These are phyloP conservation scores for Tethea ocularis DNA, from an alignment of 2,888 invertebrate species.

Conservation along the genomic window DNA sequence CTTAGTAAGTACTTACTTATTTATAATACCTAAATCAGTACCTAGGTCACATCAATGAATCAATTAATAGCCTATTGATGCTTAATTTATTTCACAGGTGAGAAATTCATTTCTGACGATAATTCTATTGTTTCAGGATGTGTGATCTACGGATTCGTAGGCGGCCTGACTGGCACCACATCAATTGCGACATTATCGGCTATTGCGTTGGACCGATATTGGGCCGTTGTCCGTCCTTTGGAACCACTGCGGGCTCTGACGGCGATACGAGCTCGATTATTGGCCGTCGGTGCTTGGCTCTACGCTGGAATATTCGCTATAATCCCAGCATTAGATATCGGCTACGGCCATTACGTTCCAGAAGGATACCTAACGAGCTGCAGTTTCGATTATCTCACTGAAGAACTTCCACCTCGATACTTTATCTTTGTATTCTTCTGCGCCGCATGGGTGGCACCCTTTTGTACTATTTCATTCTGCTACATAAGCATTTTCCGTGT, in stretches of 20 bases:
- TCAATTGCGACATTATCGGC: constrained; percentile 92
- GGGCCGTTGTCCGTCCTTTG: constrained; percentile 91
- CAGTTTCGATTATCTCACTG: constrained; percentile 92
- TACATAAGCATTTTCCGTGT: constrained; percentile 88
- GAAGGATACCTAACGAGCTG: constrained; percentile 94
- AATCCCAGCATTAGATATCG: constrained; percentile 88
- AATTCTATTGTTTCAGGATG: constrained; percentile 84
- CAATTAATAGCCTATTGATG: too few relatives aligned
- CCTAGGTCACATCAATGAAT: too few relatives aligned
- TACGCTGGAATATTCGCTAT: constrained; percentile 88
- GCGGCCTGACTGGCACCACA: constrained; percentile 91
- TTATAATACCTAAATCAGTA: too few relatives aligned
- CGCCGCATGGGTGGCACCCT: constrained; percentile 90
- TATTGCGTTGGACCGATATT: constrained; percentile 92
- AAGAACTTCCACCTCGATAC: constrained; percentile 82
- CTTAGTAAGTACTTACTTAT: too few relatives aligned
- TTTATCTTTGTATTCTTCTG: constrained; percentile 90
- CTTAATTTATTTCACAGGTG: neutral
- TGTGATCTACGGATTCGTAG: constrained; percentile 90
- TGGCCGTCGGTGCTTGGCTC: constrained; percentile 87
- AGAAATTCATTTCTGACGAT: neutral
- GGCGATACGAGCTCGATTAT: constrained; percentile 83
- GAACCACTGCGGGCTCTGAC: constrained; percentile 86
- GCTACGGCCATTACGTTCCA: constrained; percentile 90
- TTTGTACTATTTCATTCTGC: constrained; percentile 87